Evolutionary conservation across 2,113 vertebrate species (phyloP).

Genomic region (Austrofundulus limnaeus): DNA sequence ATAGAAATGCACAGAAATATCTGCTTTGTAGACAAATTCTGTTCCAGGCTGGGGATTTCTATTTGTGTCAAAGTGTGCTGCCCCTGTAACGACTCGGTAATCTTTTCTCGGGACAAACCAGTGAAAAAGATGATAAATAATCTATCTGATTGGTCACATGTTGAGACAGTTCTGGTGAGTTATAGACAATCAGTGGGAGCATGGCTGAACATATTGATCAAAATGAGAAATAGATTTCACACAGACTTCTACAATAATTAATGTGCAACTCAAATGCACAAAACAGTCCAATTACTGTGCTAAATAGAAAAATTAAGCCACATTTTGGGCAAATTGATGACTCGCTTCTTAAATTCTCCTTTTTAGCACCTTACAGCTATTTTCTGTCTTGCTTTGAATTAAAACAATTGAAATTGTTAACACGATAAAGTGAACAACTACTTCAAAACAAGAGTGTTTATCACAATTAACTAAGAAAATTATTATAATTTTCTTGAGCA

Average conservation of each 20-base stretch:
- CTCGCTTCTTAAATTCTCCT: too few species aligned
- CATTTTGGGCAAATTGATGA: neutral
- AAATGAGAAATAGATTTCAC: constrained; percentile 14
- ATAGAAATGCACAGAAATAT: constrained; percentile 69
- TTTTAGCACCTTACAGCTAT: neutral
- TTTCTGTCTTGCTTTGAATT: neutral
- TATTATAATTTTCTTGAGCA: too few species aligned
- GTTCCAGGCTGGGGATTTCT: constrained; percentile 60
- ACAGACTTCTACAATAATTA: neutral
- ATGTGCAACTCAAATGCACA: neutral
- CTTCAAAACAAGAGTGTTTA: too few species aligned
- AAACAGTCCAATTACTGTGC: neutral
- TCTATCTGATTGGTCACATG: constrained; percentile 58
- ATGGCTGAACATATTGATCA: constrained; percentile 49
- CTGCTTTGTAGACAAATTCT: constrained; percentile 61
- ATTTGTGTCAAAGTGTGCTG: constrained; percentile 53
- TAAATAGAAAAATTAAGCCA: neutral
- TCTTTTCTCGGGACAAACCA: constrained; percentile 46
- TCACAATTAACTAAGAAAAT: neutral
- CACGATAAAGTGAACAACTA: neutral
- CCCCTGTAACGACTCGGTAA: constrained; percentile 55
- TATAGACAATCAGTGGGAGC: constrained; percentile 48
- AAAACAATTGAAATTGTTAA: neutral
- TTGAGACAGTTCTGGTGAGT: constrained; percentile 48
- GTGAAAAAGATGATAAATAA: constrained; percentile 65